phyloP scores from a whole-genome alignment of 2,888 invertebrate species.

The Sphaerolaimus hirsutus region DNA sequence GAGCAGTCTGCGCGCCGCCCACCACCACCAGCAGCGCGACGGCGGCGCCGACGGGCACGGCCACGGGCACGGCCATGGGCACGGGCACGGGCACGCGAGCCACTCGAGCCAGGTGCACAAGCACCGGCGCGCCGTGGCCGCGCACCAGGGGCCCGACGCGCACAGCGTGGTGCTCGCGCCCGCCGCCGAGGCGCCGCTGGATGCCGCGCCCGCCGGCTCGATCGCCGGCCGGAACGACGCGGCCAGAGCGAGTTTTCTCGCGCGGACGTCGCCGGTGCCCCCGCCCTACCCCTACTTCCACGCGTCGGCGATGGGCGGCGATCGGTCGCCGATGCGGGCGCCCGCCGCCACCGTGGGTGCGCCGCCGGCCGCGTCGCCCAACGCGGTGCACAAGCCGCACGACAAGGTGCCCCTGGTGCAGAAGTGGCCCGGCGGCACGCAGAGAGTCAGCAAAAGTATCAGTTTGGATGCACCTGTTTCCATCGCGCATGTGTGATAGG shows the following conservation, averaged over 20 bases:
- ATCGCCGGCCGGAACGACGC: constrained; percentile 8
- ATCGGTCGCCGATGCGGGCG: constrained; percentile 10
- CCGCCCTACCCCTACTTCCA: constrained; percentile 20
- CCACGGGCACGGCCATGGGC: background rate
- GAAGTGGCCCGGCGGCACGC: constrained; percentile 12
- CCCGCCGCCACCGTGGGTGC: constrained; percentile 19
- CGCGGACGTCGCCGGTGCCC: constrained; percentile 10
- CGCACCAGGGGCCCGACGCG: background rate
- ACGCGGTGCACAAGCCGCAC: constrained; percentile 1
- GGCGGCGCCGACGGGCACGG: background rate
- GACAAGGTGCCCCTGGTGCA: constrained; percentile 21
- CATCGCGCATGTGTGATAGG: constrained; percentile 17
- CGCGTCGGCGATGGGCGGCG: constrained; percentile 14
- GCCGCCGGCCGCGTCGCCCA: background rate
- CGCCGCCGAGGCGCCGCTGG: background rate
- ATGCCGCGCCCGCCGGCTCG: background rate
- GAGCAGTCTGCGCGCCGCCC: constrained; percentile 16
- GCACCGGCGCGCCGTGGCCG: background rate
- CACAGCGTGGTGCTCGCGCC: background rate
- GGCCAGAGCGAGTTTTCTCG: constrained; percentile 11
- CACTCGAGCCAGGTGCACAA: background rate
- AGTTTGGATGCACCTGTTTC: constrained; percentile 20
- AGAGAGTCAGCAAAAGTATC: constrained; percentile 18
- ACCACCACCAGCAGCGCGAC: background rate
- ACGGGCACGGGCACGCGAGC: background rate